These are phyloP conservation scores for Willisornis vidua DNA, from an alignment of 2,113 vertebrate genomes.

Conservation along the genomic window DNA sequence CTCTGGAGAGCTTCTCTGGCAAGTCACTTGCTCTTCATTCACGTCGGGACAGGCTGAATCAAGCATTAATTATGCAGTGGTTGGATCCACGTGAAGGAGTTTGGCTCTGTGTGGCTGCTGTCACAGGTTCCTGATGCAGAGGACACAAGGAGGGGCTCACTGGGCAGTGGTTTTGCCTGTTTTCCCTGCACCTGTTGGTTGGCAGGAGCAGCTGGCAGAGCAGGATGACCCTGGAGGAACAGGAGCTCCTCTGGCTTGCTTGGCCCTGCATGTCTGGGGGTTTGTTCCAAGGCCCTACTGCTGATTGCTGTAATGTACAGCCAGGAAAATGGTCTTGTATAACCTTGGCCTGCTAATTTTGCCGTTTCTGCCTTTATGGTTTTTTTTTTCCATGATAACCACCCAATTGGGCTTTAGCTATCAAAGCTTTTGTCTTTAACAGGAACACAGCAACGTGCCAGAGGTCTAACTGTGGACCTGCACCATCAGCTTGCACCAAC, in stretches of 20 bases:
- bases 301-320: not conserved
- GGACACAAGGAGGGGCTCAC: not conserved
- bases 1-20: not conserved
- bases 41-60: not conserved
- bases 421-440: not conserved
- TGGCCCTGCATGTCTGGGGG: not conserved
- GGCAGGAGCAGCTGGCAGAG: not conserved
- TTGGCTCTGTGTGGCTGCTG: not conserved
- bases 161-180: not conserved
- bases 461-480: not conserved
- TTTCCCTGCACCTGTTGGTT: not conserved
- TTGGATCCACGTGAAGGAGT: not conserved
- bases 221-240: accelerated
- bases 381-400: not conserved
- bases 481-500: not conserved
- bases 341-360: not conserved
- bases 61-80: not conserved
- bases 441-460: not conserved
- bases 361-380: not conserved
- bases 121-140: not conserved
- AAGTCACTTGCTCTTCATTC: not conserved
- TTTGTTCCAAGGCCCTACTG: not conserved
- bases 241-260: accelerated
- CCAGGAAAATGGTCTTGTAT: not conserved
- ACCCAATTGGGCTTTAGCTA: not conserved